Base-by-base conservation (phyloP, 1,140 invertebrate species). In the Radopholus similis region DNA sequence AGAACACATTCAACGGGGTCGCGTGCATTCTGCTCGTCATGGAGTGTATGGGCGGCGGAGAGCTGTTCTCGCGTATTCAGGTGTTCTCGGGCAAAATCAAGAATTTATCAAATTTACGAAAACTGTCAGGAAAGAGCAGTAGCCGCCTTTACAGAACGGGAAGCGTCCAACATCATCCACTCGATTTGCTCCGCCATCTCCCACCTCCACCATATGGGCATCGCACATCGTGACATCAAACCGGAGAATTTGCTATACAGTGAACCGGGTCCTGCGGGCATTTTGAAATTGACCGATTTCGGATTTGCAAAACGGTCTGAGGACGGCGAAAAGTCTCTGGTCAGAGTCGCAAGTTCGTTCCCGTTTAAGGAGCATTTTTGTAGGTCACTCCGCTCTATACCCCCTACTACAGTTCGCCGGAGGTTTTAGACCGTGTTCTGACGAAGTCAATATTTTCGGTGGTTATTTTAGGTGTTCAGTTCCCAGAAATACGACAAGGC, bases 1-100 rank as follows among this genome's bases (percentile, higher is more conserved):
- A 97, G 85, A 97, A 97, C 84, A 88, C 88, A 9, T 94, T 95
- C 81, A 89, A 88, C 72, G 91, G 89, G 2, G 89, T 90, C 68
- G 89, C 90, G 79, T 97, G 93, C 85, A 86, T 98, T 4, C 86
- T 97, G 8, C 90, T 98, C 40, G 89, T 98, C 8, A 97, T 98
- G 95, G 95, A 97, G 87, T 95, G 90, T 81, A 97, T 97, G 94
- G 90, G 93, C 82, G 94, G 94, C 49, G 94, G 94, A 1, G 94
- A 97, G 83, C 85, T 97, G 37, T 97, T 97, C 40, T 57, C 70
- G 15, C 47, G 70, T 30, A 71, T 71, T 51, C 74, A 73, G 49
- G 72, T 76, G 51, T 15, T 49, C 54, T 58, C n/a, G n/a, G n/a
- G 40, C 13, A 42, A 42, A 21, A 40, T 15, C 26, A 34, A 26